Evolutionary conservation across 2,113 vertebrate genomes (phyloP).

Genomic region (Pedionomus torquatus): DNA sequence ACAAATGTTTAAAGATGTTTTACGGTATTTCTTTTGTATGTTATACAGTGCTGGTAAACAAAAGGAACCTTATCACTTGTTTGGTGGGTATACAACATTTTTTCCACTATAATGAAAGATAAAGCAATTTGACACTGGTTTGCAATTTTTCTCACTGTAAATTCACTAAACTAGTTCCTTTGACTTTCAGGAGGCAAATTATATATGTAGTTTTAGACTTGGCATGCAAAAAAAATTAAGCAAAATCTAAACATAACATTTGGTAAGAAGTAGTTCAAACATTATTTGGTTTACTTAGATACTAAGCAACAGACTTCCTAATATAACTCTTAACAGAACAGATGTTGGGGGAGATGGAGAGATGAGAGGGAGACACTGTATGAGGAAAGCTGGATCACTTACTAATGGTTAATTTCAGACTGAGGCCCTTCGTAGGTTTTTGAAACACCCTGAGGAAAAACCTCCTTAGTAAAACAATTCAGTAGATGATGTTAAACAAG

Average conservation of each 20-base stretch:
- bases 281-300: neutral
- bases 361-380: neutral
- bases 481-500: conserved; percentile 5
- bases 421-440: neutral
- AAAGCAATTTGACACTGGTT: neutral
- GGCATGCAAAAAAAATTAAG: neutral
- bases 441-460: neutral
- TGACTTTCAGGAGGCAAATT: neutral
- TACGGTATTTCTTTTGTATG: neutral
- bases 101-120: neutral
- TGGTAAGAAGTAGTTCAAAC: neutral
- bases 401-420: neutral
- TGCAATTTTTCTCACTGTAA: neutral
- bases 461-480: neutral
- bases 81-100: neutral
- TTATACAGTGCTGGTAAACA: neutral
- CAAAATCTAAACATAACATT: neutral
- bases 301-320: neutral
- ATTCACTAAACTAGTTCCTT: neutral
- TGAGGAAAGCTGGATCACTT: neutral
- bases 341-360: neutral
- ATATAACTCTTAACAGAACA: neutral
- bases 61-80: neutral
- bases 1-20: neutral
- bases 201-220: neutral